These are phyloP conservation scores for Eulemur coronatus DNA, from an alignment of 2,797 vertebrate genomes.

Conservation along the genomic window DNA sequence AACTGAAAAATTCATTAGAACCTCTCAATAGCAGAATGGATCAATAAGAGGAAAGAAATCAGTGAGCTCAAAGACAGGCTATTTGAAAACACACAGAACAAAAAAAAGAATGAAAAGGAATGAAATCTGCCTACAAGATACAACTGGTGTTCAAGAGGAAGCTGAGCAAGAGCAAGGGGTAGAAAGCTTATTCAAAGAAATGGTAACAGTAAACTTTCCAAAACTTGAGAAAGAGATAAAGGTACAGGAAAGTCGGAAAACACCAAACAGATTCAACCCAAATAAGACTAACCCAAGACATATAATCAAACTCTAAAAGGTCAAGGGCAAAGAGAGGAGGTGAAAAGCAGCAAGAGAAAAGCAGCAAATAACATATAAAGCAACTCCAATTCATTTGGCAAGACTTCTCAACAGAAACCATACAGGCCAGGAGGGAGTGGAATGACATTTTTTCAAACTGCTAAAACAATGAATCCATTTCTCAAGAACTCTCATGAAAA, in stretches of 20 bases:
- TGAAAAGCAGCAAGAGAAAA: background rate
- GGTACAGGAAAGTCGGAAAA: background rate
- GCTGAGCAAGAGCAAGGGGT: background rate
- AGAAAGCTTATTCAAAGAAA: background rate
- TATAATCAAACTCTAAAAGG: background rate
- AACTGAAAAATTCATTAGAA: background rate
- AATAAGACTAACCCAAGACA: background rate
- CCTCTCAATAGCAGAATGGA: background rate
- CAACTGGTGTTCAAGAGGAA: background rate
- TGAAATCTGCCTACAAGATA: background rate
- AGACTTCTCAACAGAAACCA: background rate
- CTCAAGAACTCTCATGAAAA: background rate
- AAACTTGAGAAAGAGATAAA: background rate
- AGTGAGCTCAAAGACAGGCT: background rate
- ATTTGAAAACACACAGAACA: background rate
- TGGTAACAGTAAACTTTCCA: background rate
- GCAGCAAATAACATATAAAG: background rate
- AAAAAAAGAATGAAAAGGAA: background rate
- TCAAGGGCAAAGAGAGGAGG: background rate
- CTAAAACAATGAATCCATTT: background rate
- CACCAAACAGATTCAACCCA: background rate
- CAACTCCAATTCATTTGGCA: background rate
- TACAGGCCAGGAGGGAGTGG: background rate
- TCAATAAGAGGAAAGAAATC: background rate
- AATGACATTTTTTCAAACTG: background rate